Conservation (phyloP, 2,888 invertebrate species). For the Trissolcus brochymenae region DNA sequence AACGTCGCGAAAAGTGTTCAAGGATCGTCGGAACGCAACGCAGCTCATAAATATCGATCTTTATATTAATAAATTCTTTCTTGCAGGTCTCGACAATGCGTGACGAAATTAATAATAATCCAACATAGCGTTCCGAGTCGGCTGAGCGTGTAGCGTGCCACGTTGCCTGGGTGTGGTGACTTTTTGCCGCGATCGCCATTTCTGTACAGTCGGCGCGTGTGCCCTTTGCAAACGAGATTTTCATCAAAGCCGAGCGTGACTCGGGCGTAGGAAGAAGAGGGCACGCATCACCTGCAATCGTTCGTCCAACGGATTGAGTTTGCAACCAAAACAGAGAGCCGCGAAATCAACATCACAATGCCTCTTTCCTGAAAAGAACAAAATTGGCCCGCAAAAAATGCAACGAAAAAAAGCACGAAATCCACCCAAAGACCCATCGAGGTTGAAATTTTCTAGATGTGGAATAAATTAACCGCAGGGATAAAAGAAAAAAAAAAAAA, state of each 20-base stretch:
- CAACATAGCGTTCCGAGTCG: constrained; percentile 28
- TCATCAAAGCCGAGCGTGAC: constrained; percentile 57
- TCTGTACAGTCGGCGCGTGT: constrained; percentile 51
- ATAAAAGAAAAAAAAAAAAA: too few species aligned
- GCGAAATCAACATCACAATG: constrained; percentile 5
- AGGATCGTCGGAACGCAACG: constrained; percentile 29
- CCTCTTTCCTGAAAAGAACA: too few species aligned
- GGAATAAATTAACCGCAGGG: too few species aligned
- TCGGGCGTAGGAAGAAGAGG: constrained; percentile 51
- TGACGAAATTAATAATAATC: constrained; percentile 62
- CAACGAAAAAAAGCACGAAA: too few species aligned
- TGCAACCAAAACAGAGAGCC: constrained; percentile 8
- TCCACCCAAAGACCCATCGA: too few species aligned
- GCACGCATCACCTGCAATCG: constrained; percentile 43
- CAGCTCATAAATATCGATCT: constrained; percentile 42
- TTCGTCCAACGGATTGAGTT: constrained; percentile 43
- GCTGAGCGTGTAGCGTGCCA: constrained; percentile 39
- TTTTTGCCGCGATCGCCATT: constrained; percentile 51
- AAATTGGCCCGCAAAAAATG: too few species aligned
- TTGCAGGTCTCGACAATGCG: constrained; percentile 60
- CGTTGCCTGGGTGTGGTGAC: constrained; percentile 54
- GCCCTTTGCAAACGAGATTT: constrained; percentile 59
- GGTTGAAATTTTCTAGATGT: too few species aligned
- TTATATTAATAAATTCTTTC: constrained; percentile 60
- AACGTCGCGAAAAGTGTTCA: constrained; percentile 29